These are phyloP conservation scores for Nothoprocta pentlandii DNA, from an alignment of 2,113 vertebrate species.

Conservation along the genomic window DNA sequence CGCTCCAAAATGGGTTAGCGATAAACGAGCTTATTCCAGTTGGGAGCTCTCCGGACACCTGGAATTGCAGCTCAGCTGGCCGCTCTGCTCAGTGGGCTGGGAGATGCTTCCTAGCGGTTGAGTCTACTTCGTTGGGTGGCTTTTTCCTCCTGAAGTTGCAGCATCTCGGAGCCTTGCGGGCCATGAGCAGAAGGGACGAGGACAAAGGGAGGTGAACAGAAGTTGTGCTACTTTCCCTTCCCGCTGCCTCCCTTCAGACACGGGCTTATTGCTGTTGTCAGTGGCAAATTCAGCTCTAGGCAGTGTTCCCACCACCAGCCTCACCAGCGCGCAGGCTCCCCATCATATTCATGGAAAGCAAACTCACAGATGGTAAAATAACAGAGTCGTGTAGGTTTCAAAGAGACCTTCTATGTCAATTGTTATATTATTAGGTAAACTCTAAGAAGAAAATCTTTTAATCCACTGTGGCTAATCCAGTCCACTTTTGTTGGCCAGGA, in stretches of 20 bases:
- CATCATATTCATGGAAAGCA: conserved; percentile 33
- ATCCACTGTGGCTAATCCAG: conserved; percentile 98
- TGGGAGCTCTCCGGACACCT: neutral
- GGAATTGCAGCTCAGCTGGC: neutral
- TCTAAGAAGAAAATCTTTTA: conserved; percentile 91
- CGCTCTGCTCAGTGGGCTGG: too few relatives aligned
- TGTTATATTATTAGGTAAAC: conserved; percentile 88
- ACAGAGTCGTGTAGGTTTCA: conserved; percentile 75
- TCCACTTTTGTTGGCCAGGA: conserved; percentile 90
- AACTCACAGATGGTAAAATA: conserved; percentile 75
- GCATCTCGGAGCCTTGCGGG: neutral
- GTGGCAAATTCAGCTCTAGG: neutral
- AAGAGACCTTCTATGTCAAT: conserved; percentile 77
- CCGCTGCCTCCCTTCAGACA: neutral
- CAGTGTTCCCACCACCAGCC: conserved; percentile 46
- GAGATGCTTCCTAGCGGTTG: neutral
- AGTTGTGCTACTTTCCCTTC: conserved; percentile 48
- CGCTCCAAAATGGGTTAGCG: neutral
- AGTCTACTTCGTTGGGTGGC: conserved; percentile 2
- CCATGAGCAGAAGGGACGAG: conserved; percentile 12
- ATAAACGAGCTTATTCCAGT: neutral
- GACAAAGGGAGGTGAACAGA: conserved; percentile 63
- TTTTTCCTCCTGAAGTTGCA: neutral
- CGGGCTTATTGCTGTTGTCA: conserved; percentile 23
- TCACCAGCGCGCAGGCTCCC: conserved; percentile 30